phyloP scores from a whole-genome alignment of 2,888 invertebrate species.

The Strigamia crassipes region DNA sequence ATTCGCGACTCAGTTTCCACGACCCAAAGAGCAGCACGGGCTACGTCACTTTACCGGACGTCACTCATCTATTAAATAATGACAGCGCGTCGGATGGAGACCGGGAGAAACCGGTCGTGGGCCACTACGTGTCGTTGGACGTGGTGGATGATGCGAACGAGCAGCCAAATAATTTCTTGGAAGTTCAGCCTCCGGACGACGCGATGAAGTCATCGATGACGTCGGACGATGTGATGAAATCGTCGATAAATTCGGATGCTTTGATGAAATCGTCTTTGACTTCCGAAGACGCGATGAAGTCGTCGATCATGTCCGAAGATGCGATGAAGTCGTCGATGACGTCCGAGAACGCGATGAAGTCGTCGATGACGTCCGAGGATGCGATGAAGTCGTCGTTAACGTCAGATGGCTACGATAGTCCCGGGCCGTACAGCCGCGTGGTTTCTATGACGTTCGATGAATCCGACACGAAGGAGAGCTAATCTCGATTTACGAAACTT shows the following conservation, averaged over 20 bases:
- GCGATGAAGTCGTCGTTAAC: constrained; percentile 43
- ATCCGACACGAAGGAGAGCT: constrained; percentile 39
- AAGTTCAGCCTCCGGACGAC: not conserved
- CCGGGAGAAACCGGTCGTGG: not conserved
- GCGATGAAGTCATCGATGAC: constrained; percentile 7
- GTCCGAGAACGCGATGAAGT: not conserved
- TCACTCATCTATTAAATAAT: not conserved
- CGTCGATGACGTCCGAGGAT: not conserved
- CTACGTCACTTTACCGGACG: constrained; percentile 10
- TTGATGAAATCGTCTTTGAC: constrained; percentile 41
- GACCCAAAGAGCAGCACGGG: not conserved
- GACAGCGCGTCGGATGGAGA: not conserved
- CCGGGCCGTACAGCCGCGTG: constrained; percentile 44
- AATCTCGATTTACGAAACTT: not conserved
- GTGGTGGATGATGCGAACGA: constrained; percentile 12
- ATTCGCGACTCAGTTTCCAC: constrained; percentile 41
- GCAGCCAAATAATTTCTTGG: not conserved
- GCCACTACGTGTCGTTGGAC: constrained; percentile 20
- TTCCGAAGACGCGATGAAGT: not conserved
- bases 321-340: constrained; percentile 33
- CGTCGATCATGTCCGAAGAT: constrained; percentile 4
- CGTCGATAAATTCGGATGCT: not conserved
- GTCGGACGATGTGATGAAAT: not conserved
- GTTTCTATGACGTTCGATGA: constrained; percentile 46
- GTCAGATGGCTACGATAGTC: constrained; percentile 31